Evolutionary conservation across 2,888 invertebrate species (phyloP).

Genomic region (Oligia strigilis): DNA sequence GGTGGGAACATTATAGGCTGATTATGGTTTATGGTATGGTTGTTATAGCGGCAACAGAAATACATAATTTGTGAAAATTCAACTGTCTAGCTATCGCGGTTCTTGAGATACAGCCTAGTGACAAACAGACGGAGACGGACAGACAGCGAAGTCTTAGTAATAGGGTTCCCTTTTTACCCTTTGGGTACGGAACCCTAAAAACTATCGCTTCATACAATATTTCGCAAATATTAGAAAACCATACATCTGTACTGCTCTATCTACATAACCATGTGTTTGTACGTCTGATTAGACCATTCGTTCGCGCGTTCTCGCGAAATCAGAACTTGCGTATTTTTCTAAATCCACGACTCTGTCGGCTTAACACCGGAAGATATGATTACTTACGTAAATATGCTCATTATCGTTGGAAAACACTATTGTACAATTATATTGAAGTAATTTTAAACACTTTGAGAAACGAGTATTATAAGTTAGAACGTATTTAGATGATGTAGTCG

Average conservation of each 20-base stretch:
- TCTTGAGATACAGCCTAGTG: too few species aligned
- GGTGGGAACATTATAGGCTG: too few species aligned
- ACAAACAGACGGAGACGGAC: too few species aligned
- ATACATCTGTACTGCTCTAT: conserved; percentile 24
- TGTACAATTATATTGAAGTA: background rate
- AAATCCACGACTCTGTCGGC: conserved; percentile 7
- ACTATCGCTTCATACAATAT: conserved; percentile 52
- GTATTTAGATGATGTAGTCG: background rate
- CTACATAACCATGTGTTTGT: conserved; percentile 35
- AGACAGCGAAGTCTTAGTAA: too few species aligned
- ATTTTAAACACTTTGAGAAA: conserved; percentile 5
- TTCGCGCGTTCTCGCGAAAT: conserved; percentile 39
- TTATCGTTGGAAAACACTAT: background rate
- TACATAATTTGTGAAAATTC: too few species aligned
- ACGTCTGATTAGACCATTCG: conserved; percentile 44
- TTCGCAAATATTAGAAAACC: conserved; percentile 54
- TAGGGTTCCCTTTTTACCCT: too few species aligned
- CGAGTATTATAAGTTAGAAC: background rate
- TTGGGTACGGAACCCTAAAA: background rate
- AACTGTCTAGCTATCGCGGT: too few species aligned
- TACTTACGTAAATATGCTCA: conserved; percentile 27
- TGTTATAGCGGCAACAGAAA: too few species aligned
- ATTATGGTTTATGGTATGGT: too few species aligned
- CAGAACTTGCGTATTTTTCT: conserved; percentile 36
- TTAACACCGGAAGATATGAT: conserved; percentile 43